Percentiles rank a stretch among this genome's conserved stretches.
Evolutionary conservation across 2,797 vertebrate species (phyloP).

Genomic region (Sebastes alutus): DNA sequence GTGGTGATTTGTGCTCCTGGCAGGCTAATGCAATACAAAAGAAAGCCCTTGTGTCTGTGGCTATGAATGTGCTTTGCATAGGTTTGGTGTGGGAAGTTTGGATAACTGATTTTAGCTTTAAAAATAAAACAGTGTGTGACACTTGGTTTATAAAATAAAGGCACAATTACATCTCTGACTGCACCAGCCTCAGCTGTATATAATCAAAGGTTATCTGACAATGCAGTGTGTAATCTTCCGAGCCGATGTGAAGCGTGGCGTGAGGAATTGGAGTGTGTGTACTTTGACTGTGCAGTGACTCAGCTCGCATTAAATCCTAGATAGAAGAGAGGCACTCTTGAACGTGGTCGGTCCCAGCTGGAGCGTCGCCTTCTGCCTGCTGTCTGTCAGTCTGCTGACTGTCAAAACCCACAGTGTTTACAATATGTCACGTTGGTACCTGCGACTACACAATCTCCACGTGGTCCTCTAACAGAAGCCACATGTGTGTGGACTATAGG

Average conservation of each 20-base stretch:
- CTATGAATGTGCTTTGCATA: constrained; percentile 2
- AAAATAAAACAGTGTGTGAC: constrained; percentile 4
- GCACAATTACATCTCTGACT: constrained; percentile 49
- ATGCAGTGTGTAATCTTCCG: constrained; percentile 53
- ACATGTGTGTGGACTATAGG: neutral
- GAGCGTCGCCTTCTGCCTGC: constrained; percentile 31
- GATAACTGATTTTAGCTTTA: neutral
- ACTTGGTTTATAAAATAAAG: constrained; percentile 26
- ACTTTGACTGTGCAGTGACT: constrained; percentile 49
- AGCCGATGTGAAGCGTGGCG: constrained; percentile 40
- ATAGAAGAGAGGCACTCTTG: constrained; percentile 24
- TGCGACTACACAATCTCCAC: neutral
- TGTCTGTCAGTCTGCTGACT: constrained; percentile 32
- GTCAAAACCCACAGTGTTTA: constrained; percentile 14
- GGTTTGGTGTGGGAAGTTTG: neutral
- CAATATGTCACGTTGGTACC: constrained; percentile 1
- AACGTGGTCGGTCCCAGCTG: constrained; percentile 31
- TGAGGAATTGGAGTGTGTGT: constrained; percentile 47
- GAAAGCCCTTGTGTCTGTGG: constrained; percentile 28
- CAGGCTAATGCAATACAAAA: constrained; percentile 57
- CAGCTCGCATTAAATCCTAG: constrained; percentile 44
- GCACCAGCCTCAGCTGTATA: constrained; percentile 18
- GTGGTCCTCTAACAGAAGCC: neutral
- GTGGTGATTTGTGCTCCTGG: constrained; percentile 57
- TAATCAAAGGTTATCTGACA: constrained; percentile 69